Evolutionary conservation across 1,140 invertebrate species (phyloP), one percentile per base, ranked within the genome.

Genomic region (Episyrphus balteatus): DNA sequence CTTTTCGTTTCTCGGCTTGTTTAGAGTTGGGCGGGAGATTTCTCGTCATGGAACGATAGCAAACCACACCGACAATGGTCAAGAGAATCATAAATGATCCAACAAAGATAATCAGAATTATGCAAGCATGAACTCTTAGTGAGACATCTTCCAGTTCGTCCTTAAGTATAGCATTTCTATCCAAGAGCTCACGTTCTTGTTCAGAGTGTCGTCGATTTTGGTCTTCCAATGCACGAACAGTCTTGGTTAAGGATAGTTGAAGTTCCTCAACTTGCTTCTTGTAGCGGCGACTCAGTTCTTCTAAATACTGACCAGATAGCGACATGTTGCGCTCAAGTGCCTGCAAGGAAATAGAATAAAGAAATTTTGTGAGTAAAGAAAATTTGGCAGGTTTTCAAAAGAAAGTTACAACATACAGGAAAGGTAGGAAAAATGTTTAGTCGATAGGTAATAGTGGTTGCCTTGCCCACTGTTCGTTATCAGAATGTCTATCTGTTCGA

Each of bases 261-360:
- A 92, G 88, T 61, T 97, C 92, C 67, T 98, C 93, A 30, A 93
- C 90, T 73, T 98, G 93, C 51, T 90, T 90, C 55, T 95, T 94
- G 68, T 97, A 98, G 37, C 92, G 76, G 33, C 86, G 80, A 67
- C 90, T 95, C 40, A 98, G 68, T 64, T 98, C 92, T 68, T 97
- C 92, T 41, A 98, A 72, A 69, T 98, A 98, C 58, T 95, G 90
- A 49, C 87, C 87, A 50, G 89, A 95, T 3, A 98, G 72, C 3
- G 92, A 94, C 80, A 98, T 92, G 69, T 99, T 98, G 43, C 88
- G 76, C 70, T 99, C 95, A 48, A 99, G 72, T 47, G 84, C 82
- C 80, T 88, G 70, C 55, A 77, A 51, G 55, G 54, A 51, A 26
- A 26, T 26, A 26, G 3, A 26, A 26, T 5, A 26, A 5, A 8